Evolutionary conservation across 64 coral and sea anemone species (phyloP).

Genomic region (Porites australiensis): DNA sequence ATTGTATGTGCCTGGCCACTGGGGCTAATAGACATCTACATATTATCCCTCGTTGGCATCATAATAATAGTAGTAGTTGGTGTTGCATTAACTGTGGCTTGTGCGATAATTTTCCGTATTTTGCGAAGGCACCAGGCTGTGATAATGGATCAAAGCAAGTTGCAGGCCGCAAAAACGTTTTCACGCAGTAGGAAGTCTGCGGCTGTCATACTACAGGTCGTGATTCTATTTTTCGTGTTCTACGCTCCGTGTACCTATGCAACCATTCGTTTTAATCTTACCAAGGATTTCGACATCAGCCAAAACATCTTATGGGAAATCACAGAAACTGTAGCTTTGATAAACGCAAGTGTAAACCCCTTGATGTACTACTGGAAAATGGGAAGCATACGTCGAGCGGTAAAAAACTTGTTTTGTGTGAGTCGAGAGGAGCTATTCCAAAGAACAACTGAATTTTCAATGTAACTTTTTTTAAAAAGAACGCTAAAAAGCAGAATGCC

Average conservation of each 20-base stretch:
- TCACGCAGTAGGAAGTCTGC: background rate
- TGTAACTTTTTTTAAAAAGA: too few species aligned
- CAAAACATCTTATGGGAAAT: slow-evolving; percentile 14
- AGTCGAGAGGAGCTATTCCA: background rate
- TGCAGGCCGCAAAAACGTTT: background rate
- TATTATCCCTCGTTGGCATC: background rate
- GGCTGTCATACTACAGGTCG: background rate
- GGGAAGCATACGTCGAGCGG: slow-evolving; percentile 5
- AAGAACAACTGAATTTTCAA: background rate
- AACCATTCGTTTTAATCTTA: background rate
- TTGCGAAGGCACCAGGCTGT: slow-evolving; percentile 1
- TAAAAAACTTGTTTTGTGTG: background rate
- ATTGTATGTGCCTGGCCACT: slow-evolving; percentile 1
- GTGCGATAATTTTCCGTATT: slow-evolving; percentile 18
- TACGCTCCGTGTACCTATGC: background rate
- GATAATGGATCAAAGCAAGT: background rate
- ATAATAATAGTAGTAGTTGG: background rate
- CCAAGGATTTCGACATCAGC: background rate
- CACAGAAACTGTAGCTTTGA: background rate
- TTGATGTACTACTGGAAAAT: slow-evolving; percentile 20
- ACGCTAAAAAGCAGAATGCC: too few species aligned
- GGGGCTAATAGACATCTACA: background rate
- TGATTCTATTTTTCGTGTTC: slow-evolving; percentile 2
- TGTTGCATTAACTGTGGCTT: background rate
- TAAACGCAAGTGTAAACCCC: slow-evolving; percentile 11